Percentiles rank a stretch among this genome's conserved stretches.
Evolutionary conservation across 1,140 invertebrate genomes (phyloP).

Genomic region (Teleogryllus occipitalis): DNA sequence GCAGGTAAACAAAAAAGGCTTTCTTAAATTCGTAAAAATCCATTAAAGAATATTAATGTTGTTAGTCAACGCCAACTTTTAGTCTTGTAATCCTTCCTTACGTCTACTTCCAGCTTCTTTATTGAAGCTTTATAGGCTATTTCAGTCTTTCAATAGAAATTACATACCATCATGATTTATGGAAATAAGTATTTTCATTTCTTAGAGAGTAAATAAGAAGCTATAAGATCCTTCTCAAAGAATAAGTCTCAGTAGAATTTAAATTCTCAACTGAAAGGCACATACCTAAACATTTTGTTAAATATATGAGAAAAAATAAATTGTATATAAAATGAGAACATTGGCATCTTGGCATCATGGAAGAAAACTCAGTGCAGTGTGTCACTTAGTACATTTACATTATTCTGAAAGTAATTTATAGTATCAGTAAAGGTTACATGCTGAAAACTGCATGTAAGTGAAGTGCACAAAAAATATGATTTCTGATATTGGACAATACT

Average conservation of each 20-base stretch:
- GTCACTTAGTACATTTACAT: neutral
- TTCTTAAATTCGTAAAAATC: too few relatives aligned
- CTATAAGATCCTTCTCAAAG: neutral
- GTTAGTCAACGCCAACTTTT: neutral
- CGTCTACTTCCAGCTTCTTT: neutral
- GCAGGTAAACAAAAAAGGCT: too few relatives aligned
- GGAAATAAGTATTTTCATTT: neutral
- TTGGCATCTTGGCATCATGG: neutral
- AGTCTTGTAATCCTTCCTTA: conserved; percentile 1
- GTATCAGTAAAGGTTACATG: neutral
- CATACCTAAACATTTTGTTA: neutral
- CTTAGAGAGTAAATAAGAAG: neutral
- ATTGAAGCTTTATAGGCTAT: neutral
- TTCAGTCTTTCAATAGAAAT: neutral
- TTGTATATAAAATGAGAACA: neutral
- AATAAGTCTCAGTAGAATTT: neutral
- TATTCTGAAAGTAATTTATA: neutral
- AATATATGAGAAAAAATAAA: neutral
- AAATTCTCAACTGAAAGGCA: neutral
- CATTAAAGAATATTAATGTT: neutral
- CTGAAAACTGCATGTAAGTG: neutral
- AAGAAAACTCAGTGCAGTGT: neutral
- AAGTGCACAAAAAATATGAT: neutral
- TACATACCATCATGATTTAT: neutral
- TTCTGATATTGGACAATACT: neutral